Evolutionary conservation across 2,797 vertebrate species (phyloP).

Genomic region (Simalia tracyae): DNA sequence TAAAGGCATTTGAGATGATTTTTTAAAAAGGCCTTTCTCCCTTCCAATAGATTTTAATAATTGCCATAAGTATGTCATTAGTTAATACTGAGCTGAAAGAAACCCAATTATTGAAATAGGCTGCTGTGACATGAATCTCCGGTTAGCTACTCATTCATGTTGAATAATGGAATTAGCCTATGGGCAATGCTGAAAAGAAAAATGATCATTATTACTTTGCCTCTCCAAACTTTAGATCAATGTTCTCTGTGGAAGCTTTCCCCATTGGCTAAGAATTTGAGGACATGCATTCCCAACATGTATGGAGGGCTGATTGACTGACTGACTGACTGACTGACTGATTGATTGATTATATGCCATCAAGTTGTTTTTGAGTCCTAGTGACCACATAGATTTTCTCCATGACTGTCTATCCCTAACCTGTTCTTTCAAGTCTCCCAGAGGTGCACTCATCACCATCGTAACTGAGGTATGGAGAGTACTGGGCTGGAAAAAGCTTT

Average conservation of each 20-base stretch:
- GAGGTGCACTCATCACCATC: background rate
- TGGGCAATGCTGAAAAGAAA: constrained; percentile 59
- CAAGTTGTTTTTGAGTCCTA: background rate
- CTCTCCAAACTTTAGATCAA: constrained; percentile 35
- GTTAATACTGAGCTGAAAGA: constrained; percentile 64
- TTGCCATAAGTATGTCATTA: constrained; percentile 65
- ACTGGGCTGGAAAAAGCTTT: background rate
- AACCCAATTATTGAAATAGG: constrained; percentile 68
- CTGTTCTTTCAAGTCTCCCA: background rate
- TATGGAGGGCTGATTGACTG: background rate
- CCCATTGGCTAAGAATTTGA: background rate
- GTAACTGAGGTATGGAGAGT: background rate
- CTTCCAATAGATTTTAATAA: constrained; percentile 64
- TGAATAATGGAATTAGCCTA: constrained; percentile 64
- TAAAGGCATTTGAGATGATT: constrained; percentile 33
- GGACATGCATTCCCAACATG: background rate
- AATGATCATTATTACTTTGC: constrained; percentile 58
- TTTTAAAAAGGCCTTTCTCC: constrained; percentile 51
- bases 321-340: background rate
- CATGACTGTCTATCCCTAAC: background rate
- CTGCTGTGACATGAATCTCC: constrained; percentile 69
- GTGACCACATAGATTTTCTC: background rate
- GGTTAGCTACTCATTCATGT: constrained; percentile 58
- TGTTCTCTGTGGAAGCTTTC: constrained; percentile 25
- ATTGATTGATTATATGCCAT: background rate